These are phyloP conservation scores for Melanostigma gelatinosum DNA, from an alignment of 2,113 vertebrate genomes.

Conservation along the genomic window DNA sequence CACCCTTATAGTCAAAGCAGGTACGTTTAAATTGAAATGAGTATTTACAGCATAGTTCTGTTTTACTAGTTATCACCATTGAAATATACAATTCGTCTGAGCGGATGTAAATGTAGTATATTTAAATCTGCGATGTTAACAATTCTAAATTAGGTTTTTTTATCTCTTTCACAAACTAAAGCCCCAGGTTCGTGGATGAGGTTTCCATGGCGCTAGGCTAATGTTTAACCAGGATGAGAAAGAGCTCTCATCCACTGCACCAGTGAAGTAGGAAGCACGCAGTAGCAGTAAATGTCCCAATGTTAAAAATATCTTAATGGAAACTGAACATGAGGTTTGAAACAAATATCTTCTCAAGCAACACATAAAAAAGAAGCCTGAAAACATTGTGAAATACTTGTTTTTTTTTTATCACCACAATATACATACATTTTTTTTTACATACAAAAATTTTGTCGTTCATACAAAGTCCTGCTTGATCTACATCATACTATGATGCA, in stretches of 20 bases:
- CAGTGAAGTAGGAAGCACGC: neutral
- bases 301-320: neutral
- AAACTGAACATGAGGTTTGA: neutral
- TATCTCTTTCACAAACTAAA: neutral
- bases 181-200: neutral
- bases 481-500: neutral
- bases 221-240: neutral
- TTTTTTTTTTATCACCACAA: neutral
- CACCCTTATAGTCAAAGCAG: conserved; percentile 88
- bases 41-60: neutral
- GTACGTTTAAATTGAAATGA: conserved; percentile 67
- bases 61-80: neutral
- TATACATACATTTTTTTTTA: too few relatives aligned
- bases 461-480: neutral
- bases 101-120: neutral
- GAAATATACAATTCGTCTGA: neutral
- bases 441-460: too few relatives aligned
- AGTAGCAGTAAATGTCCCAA: neutral
- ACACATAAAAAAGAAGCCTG: neutral
- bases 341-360: neutral
- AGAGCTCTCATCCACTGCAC: neutral
- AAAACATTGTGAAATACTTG: neutral
- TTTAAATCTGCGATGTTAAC: neutral
- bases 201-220: neutral
- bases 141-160: neutral